Evolutionary conservation across 2,797 vertebrate species (phyloP), one percentile per base, ranked within the genome.

Genomic region (Pseudomugil tenellus): DNA sequence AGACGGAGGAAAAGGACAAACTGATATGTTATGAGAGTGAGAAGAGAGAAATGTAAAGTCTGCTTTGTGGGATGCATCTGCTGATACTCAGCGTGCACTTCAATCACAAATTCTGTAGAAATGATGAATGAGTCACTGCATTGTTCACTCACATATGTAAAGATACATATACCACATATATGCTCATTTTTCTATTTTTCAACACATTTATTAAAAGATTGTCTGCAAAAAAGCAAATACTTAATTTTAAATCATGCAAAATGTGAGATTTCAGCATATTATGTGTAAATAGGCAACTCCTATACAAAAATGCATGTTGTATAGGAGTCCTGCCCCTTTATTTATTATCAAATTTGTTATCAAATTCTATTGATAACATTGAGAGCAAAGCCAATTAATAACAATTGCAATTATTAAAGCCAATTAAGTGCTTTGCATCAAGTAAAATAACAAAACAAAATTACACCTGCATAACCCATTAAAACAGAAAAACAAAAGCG

Each of bases 1-100:
- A 48, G 70, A 57, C 66, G 55, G 58, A 61, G 78, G 67, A 53
- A 63, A 63, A 82, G 52, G 59, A 56, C 49, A 71, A 80, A 77
- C 64, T 64, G 77, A 82, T 75, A 62, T 56, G 70, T 71, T 9
- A 31, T 3, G 75, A 72, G 57, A 3, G 53, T 61, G 57, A 54
- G 39, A 29, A 31, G 17, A 63, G 16, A 43, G 19, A 28, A 34
- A 25, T 69, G 32, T 43, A 62, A 58, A 69, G 41, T 28, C 58
- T 26, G 52, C 51, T 17, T 43, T 26, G 49, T 79, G 73, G 67
- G 73, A 83, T 70, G 67, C 69, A 56, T 72, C 70, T 51, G 64
- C 77, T 70, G 70, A 74, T 59, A 71, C 70, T 81, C 35, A 62
- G 41, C 12, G 17, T 60, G 67, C 67, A 53, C 62, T 56, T 10